Percentiles rank a stretch among this genome's conserved stretches.
Evolutionary conservation across 2,888 invertebrate species (phyloP).

Genomic region (Cataglyphis rosenhaueri): DNA sequence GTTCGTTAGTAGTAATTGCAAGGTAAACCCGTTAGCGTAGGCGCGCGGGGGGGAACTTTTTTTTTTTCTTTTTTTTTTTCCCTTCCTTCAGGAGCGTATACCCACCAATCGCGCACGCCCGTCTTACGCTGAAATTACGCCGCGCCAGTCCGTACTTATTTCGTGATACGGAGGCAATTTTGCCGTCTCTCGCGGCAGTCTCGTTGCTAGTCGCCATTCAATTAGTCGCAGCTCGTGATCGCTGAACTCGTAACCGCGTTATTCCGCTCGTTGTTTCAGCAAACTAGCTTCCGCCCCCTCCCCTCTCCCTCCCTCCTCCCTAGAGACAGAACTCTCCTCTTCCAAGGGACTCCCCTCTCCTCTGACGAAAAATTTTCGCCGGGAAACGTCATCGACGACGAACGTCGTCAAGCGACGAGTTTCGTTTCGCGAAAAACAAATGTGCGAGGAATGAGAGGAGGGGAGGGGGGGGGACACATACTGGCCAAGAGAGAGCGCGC

Average conservation of each 20-base stretch:
- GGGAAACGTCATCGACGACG: not conserved
- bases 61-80: constrained; percentile 14
- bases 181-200: not conserved
- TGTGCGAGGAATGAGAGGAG: constrained; percentile 51
- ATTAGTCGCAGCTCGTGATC: constrained; percentile 41
- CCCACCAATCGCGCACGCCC: not conserved
- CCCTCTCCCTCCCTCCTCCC: too few species aligned
- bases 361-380: not conserved
- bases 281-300: not conserved
- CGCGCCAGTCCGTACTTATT: not conserved
- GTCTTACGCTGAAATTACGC: constrained; percentile 1
- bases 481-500: constrained; percentile 29
- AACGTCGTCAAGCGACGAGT: not conserved
- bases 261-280: constrained; percentile 36
- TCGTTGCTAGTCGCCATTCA: constrained; percentile 20
- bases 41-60: constrained; percentile 59
- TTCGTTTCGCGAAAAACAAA: constrained; percentile 42
- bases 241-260: constrained; percentile 38
- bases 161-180: constrained; percentile 19
- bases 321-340: not conserved
- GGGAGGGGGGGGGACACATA: constrained; percentile 10
- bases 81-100: constrained; percentile 17
- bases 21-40: constrained; percentile 67
- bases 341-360: not conserved
- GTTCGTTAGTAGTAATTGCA: constrained; percentile 75